Conservation (phyloP, 2,797 vertebrate genomes). For the Austrolebias charrua region DNA sequence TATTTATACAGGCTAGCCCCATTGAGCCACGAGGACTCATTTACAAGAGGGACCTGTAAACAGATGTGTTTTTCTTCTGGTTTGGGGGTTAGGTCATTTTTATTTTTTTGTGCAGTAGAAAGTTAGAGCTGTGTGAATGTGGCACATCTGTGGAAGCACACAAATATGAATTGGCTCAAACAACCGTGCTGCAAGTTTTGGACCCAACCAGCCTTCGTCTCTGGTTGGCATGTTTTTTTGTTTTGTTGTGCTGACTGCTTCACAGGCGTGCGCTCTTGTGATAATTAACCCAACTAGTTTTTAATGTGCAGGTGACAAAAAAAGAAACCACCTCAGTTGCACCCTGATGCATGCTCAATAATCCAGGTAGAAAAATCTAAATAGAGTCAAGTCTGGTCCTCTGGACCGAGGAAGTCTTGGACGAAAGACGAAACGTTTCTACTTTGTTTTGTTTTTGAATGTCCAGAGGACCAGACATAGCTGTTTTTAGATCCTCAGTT, state of each 20-base stretch:
- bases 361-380: no score
- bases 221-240: conserved; percentile 57
- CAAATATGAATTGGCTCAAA: conserved; percentile 36
- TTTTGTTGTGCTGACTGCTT: conserved; percentile 59
- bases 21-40: no score
- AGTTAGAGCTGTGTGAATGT: conserved; percentile 24
- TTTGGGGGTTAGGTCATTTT: conserved; percentile 41
- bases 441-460: no score
- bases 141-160: not conserved
- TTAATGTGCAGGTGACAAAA: conserved; percentile 43
- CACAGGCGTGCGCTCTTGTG: conserved; percentile 55
- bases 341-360: no score
- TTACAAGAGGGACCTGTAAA: no score
- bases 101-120: conserved; percentile 47
- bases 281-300: conserved; percentile 46
- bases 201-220: conserved; percentile 39
- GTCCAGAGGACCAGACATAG: no score
- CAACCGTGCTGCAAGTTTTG: conserved; percentile 38
- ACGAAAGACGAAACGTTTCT: no score
- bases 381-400: no score
- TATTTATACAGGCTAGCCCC: no score
- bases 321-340: no score
- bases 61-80: conserved; percentile 18
- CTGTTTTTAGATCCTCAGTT: conserved; percentile 41
- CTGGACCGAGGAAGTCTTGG: no score